A percentile compares a stretch with the other conserved stretches of the same genome.
These are phyloP conservation scores for Sogatella furcifera DNA, from an alignment of 1,140 invertebrate genomes.

Conservation along the genomic window DNA sequence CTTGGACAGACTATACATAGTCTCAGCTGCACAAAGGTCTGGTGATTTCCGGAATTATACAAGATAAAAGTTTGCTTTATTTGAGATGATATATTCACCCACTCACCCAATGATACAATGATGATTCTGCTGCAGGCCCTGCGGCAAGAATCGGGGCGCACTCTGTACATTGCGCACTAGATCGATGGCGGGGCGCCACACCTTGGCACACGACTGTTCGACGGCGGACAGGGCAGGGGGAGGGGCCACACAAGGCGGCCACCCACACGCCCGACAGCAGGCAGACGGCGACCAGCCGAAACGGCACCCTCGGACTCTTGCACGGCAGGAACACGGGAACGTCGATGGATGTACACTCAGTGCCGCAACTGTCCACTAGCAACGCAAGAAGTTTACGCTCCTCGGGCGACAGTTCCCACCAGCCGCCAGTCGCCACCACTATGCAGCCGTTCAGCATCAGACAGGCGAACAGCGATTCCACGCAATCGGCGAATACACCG, in stretches of 20 bases:
- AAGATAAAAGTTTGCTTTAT: too few species aligned
- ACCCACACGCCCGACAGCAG: constrained; percentile 62
- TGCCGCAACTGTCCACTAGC: constrained; percentile 45
- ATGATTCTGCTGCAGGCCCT: constrained; percentile 44
- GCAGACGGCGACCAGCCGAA: constrained; percentile 63
- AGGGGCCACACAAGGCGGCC: constrained; percentile 62
- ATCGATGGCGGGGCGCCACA: constrained; percentile 59
- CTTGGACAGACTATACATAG: too few species aligned
- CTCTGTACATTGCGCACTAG: constrained; percentile 48
- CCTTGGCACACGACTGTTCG: constrained; percentile 56
- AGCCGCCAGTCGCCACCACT: constrained; percentile 64
- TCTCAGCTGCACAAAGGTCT: too few species aligned
- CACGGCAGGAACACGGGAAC: constrained; percentile 70
- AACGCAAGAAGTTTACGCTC: constrained; percentile 63
- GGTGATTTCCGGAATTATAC: too few species aligned
- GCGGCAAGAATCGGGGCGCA: constrained; percentile 52
- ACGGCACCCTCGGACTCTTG: constrained; percentile 74
- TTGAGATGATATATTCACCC: too few species aligned
- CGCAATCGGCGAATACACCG: constrained; percentile 60
- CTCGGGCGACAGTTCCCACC: constrained; percentile 57
- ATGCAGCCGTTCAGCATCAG: constrained; percentile 62
- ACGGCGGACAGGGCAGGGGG: constrained; percentile 54
- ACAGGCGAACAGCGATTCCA: constrained; percentile 68
- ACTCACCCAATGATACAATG: constrained; percentile 28
- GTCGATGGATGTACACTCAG: constrained; percentile 54